phyloP scores from a whole-genome alignment of 2,113 vertebrate species.

The Laticauda colubrina region DNA sequence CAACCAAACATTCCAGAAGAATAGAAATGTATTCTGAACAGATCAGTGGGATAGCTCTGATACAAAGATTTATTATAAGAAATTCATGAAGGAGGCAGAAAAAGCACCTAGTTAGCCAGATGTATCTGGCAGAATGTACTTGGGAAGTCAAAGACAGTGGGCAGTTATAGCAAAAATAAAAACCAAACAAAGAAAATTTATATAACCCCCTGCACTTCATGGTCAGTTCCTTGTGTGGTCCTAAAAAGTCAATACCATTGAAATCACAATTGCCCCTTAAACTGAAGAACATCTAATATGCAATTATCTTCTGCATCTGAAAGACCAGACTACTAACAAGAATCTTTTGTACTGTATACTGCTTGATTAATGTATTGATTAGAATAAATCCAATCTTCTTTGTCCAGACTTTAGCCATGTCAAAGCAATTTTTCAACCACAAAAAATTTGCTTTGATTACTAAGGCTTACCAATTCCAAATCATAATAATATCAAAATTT shows the following conservation, averaged over 20 bases:
- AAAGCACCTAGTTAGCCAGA: neutral
- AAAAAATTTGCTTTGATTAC: neutral
- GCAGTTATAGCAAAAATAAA: neutral
- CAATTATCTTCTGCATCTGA: neutral
- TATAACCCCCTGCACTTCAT: neutral
- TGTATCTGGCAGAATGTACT: neutral
- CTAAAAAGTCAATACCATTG: neutral
- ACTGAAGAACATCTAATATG: neutral
- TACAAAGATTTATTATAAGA: neutral
- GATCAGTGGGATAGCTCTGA: neutral
- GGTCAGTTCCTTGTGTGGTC: neutral
- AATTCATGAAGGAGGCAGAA: neutral
- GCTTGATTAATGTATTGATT: neutral
- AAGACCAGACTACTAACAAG: neutral
- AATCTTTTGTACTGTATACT: neutral
- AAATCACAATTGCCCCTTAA: neutral
- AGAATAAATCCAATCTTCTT: neutral
- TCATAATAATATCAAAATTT: neutral
- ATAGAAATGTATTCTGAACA: neutral
- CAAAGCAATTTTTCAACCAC: neutral
- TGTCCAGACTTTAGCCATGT: neutral
- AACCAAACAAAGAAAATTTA: neutral
- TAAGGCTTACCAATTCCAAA: neutral
- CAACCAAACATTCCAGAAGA: neutral
- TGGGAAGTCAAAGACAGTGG: neutral